These are phyloP conservation scores for Rhinolophus ferrumequinum DNA, from an alignment of 2,113 vertebrate genomes.

Conservation along the genomic window DNA sequence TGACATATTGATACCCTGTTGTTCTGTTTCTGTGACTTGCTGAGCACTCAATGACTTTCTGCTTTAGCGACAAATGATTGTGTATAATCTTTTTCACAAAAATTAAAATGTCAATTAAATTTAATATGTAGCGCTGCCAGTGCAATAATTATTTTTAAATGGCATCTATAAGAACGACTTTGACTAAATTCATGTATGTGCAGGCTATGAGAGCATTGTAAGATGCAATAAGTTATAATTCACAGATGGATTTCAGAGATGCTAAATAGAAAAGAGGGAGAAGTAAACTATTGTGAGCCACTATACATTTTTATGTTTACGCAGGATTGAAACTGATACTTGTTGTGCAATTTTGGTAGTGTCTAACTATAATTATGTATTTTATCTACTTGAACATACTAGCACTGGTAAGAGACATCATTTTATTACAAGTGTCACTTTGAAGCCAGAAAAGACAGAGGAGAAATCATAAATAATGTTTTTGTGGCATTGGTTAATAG, in stretches of 20 bases:
- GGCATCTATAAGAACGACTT: not conserved
- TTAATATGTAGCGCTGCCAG: not conserved
- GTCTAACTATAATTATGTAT: not conserved
- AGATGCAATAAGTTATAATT: not conserved
- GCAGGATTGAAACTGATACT: not conserved
- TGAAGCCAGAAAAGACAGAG: not conserved
- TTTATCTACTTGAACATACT: not conserved
- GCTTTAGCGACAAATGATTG: not conserved
- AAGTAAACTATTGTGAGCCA: not conserved
- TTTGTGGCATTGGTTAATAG: not conserved
- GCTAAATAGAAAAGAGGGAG: not conserved
- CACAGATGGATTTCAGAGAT: not conserved
- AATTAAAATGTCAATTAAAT: not conserved
- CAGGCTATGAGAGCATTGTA: not conserved
- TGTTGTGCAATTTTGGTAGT: not conserved
- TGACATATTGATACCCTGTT: not conserved
- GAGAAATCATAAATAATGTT: not conserved
- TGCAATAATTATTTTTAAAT: not conserved
- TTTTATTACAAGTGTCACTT: conserved; percentile 10
- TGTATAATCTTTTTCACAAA: not conserved
- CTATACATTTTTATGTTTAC: not conserved
- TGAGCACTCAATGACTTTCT: not conserved
- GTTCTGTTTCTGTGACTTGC: not conserved
- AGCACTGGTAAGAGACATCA: not conserved
- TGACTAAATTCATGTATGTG: not conserved